phyloP scores from a whole-genome alignment of 2,113 vertebrate genomes.

The Chaetura pelagica region DNA sequence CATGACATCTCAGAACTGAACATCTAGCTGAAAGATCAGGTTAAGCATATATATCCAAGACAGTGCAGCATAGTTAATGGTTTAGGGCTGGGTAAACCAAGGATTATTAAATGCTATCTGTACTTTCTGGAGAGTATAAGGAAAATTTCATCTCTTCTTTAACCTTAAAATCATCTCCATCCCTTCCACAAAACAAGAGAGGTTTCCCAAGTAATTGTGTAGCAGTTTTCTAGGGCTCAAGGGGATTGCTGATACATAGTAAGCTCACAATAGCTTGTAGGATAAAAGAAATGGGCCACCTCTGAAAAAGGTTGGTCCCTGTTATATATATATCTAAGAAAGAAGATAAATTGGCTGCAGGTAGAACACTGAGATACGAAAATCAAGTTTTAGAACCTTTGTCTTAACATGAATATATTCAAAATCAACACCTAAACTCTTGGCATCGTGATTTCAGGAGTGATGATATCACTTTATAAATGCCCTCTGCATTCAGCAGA shows the following conservation, averaged over 20 bases:
- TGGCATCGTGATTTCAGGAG: not conserved
- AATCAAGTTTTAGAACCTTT: not conserved
- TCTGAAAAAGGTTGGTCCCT: not conserved
- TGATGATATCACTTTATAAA: not conserved
- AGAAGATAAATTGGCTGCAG: not conserved
- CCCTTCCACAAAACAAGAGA: not conserved
- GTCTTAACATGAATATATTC: not conserved
- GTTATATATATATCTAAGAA: not conserved
- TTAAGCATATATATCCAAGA: not conserved
- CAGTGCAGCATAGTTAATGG: not conserved
- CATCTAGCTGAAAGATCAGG: not conserved
- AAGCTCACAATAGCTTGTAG: not conserved
- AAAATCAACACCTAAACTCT: not conserved
- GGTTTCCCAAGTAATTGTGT: not conserved
- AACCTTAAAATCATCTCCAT: not conserved
- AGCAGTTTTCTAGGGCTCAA: not conserved
- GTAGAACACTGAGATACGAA: not conserved
- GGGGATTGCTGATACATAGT: not conserved
- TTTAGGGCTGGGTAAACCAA: not conserved
- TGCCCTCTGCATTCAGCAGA: not conserved
- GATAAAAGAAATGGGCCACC: not conserved
- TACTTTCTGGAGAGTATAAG: not conserved
- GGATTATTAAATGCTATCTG: not conserved
- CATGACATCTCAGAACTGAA: not conserved
- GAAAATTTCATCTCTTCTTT: not conserved